These are phyloP conservation scores for Oligia fasciuncula DNA, from an alignment of 2,888 invertebrate species.

Conservation along the genomic window DNA sequence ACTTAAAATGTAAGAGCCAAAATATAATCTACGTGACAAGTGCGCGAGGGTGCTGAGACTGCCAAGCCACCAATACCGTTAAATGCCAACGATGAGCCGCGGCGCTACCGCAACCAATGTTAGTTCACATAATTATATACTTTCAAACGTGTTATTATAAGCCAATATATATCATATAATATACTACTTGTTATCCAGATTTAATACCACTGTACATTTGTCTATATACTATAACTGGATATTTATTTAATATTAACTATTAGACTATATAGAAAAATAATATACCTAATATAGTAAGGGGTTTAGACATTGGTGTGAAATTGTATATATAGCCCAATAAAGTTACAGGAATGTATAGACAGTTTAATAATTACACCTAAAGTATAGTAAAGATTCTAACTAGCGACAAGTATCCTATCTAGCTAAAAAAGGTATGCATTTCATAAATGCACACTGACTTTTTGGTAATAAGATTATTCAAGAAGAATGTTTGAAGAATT, in stretches of 20 bases:
- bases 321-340: slow-evolving; percentile 70
- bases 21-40: slow-evolving; percentile 63
- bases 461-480: slow-evolving; percentile 74
- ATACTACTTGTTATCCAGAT: slow-evolving; percentile 58
- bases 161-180: slow-evolving; percentile 64
- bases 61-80: slow-evolving; percentile 75
- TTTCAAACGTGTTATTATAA: slow-evolving; percentile 62
- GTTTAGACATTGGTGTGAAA: slow-evolving; percentile 69
- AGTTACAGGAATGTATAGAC: slow-evolving; percentile 80
- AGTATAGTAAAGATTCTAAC: slow-evolving; percentile 72
- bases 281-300: slow-evolving; percentile 62
- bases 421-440: slow-evolving; percentile 79
- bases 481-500: slow-evolving; percentile 64
- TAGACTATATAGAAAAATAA: slow-evolving; percentile 63
- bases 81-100: slow-evolving; percentile 62
- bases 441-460: slow-evolving; percentile 83
- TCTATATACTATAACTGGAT: slow-evolving; percentile 56
- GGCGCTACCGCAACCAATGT: slow-evolving; percentile 62
- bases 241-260: slow-evolving; percentile 52
- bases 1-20: slow-evolving; percentile 71
- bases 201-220: slow-evolving; percentile 61
- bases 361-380: slow-evolving; percentile 70
- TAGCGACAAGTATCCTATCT: slow-evolving; percentile 78
- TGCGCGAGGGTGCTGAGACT: slow-evolving; percentile 67
- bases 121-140: slow-evolving; percentile 60